Evolutionary conservation across 2,888 invertebrate genomes (phyloP), one percentile per base, ranked within the genome.

Genomic region (Rotaria macrura): DNA sequence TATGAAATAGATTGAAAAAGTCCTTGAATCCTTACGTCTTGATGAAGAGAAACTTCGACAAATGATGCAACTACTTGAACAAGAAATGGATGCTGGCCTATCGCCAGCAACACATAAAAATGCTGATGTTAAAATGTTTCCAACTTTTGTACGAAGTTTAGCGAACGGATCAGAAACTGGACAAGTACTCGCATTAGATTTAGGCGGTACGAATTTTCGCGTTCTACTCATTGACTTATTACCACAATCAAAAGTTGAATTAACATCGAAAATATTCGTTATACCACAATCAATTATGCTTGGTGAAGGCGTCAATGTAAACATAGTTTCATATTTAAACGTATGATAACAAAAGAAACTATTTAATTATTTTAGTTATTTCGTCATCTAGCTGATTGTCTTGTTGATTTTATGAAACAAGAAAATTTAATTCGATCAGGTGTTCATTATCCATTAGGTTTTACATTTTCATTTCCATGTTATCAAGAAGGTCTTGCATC

Each of bases 381-480:
- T 92, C 96, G 96, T 91, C 96, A 96, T 91, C 97, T 97, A 89
- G 97, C 96, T 85, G 94, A 95, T 90, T 97, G 96, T 91, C 93
- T 97, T 89, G 94, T 94, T 55, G 94, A 94, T 89, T 97, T 97
- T 91, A 94, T 96, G 93, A 94, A 94, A 91, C 54, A 85, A 47
- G 86, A 86, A 72, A 83, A 85, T 49, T 34, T 89, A 93, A 93
- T 86, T 93, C 95, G 40, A 93, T 93, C 88, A 43, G 92, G 93
- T 85, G 94, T 95, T 89, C 92, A 93, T 72, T 92, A 97, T 87
- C 96, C 96, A 0, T 93, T 97, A 87, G 79, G 79, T n/a, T 97
- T 97, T 92, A 97, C 97, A 25, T 98, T 98, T 92, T 96, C 96
- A 89, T 98, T 97, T 90, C 97, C 97, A 0, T 92, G 96, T 88